These are phyloP conservation scores for Hyles lineata DNA, from an alignment of 2,888 invertebrate species.

Conservation along the genomic window DNA sequence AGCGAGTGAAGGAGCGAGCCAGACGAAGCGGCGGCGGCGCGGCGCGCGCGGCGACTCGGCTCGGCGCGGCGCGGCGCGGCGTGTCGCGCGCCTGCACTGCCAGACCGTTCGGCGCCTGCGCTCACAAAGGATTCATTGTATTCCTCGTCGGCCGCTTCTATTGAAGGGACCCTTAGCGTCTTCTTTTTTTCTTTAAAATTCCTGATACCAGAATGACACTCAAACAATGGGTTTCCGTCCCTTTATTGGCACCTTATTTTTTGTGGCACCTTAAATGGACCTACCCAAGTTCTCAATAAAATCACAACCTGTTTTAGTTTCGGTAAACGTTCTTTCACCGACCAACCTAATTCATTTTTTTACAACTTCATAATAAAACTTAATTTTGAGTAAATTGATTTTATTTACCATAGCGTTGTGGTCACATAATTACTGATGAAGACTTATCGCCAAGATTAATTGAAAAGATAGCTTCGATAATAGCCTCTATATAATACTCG, in stretches of 20 bases:
- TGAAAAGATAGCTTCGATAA: conserved; percentile 3
- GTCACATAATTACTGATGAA: conserved; percentile 30
- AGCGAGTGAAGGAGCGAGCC: conserved; percentile 18
- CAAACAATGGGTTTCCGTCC: conserved; percentile 84
- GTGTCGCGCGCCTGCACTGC: conserved; percentile 56
- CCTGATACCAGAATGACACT: conserved; percentile 80
- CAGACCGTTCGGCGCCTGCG: conserved; percentile 83
- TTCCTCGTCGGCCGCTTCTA: conserved; percentile 70
- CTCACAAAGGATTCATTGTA: conserved; percentile 81
- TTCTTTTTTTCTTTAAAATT: conserved; percentile 72
- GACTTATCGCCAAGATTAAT: conserved; percentile 7
- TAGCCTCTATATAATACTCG: background rate
- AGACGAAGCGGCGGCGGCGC: conserved; percentile 18
- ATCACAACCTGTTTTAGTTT: conserved; percentile 78
- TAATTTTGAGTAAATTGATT: background rate
- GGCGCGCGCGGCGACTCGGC: conserved; percentile 25
- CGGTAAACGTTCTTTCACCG: conserved; percentile 52
- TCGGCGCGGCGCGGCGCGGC: conserved; percentile 50
- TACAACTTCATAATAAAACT: background rate
- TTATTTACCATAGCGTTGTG: conserved; percentile 2
- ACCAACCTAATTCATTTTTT: conserved; percentile 36
- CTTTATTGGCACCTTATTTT: conserved; percentile 85
- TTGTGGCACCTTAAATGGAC: conserved; percentile 76
- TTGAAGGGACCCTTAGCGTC: conserved; percentile 72
- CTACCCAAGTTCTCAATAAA: conserved; percentile 73